Conservation (phyloP, 2,888 invertebrate genomes). For the Caradrina kadenii region DNA sequence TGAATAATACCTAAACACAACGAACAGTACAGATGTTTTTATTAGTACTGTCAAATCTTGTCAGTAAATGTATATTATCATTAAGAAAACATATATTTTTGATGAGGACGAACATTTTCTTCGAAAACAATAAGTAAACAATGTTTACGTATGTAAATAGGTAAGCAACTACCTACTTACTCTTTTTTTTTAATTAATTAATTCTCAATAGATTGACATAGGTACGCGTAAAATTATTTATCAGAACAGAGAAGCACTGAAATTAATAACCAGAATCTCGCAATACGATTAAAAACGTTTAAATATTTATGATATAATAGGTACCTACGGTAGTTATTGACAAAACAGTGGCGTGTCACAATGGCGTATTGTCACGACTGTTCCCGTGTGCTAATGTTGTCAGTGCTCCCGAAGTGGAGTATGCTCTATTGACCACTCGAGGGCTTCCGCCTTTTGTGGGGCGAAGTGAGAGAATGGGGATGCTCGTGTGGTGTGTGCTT, state of each 20-base stretch:
- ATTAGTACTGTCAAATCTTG: no score
- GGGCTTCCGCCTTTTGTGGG: constrained; percentile 77
- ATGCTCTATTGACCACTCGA: constrained; percentile 83
- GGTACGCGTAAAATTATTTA: no score
- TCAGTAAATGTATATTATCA: no score
- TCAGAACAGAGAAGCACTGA: constrained; percentile 60
- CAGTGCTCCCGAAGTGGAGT: constrained; percentile 53
- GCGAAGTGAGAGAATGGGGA: constrained; percentile 35
- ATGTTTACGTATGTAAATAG: no score
- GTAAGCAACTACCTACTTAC: no score
- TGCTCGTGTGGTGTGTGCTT: constrained; percentile 12
- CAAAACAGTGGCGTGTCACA: constrained; percentile 85
- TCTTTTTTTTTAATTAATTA: no score
- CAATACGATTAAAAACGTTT: constrained; percentile 80
- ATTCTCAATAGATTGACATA: no score
- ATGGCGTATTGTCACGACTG: constrained; percentile 77
- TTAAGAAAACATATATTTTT: no score
- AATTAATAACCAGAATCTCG: constrained; percentile 15
- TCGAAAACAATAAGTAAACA: no score
- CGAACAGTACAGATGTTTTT: no score
- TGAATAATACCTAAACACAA: neutral
- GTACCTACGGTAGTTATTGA: no score
- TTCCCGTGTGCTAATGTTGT: constrained; percentile 59
- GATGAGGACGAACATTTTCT: no score
- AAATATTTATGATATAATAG: constrained; percentile 86